Evolutionary conservation across 2,113 vertebrate genomes (phyloP).

Genomic region (Anser brachyrhynchus): DNA sequence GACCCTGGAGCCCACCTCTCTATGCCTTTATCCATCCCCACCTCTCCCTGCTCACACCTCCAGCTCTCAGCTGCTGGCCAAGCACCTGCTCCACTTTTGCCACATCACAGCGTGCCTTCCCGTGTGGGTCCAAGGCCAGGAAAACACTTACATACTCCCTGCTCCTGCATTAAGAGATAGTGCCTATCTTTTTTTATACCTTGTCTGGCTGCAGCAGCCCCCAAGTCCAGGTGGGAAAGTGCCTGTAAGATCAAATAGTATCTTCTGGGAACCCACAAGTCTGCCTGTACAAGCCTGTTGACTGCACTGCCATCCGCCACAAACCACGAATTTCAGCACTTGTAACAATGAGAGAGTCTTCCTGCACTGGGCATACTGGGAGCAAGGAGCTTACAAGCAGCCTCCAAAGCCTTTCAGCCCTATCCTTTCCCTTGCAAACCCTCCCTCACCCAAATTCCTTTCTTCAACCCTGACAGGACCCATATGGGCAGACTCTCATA

Average conservation of each 20-base stretch:
- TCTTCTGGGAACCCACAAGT: background rate
- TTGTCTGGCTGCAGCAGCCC: background rate
- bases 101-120: too few relatives aligned
- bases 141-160: background rate
- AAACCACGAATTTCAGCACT: background rate
- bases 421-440: background rate
- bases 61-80: background rate
- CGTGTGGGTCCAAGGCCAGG: accelerated
- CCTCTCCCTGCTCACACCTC: background rate
- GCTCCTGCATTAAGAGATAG: background rate
- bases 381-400: background rate
- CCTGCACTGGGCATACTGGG: accelerated
- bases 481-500: background rate
- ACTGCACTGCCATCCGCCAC: background rate
- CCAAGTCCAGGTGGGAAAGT: background rate
- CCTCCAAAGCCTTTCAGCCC: background rate
- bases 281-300: too few relatives aligned
- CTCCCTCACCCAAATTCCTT: background rate
- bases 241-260: background rate
- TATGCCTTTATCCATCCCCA: background rate
- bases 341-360: accelerated
- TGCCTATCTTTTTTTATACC: background rate
- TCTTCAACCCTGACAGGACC: background rate
- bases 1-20: background rate
- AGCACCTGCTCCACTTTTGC: background rate